Base-by-base conservation (phyloP, 2,888 invertebrate genomes). In the Hypolimnas misippus region DNA sequence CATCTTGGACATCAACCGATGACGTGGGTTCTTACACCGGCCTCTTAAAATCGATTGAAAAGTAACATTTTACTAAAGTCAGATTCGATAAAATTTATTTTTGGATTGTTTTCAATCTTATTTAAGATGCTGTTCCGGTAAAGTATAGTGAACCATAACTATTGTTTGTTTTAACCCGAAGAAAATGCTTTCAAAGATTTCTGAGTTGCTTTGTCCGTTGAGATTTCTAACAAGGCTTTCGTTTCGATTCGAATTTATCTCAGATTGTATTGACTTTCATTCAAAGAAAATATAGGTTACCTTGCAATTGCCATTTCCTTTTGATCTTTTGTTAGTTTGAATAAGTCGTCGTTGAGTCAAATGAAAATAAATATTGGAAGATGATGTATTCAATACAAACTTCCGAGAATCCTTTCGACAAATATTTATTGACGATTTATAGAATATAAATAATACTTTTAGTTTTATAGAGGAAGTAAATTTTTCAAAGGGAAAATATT, bases 201-300 rank as follows among this genome's bases (percentile, higher is more conserved):
- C 62, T 33, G 49, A 50, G 57, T 62, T 52, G 49, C 58, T 64
- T 69, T 68, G 64, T 69, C 64, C 68, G 38, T 58, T 44, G 62
- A 69, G 61, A 66, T 69, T 65, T 68, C 66, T 69, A 70, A 68
- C 69, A 65, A 62, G 68, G 51, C 66, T 69, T 68, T 68, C 68
- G 60, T 68, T 65, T 70, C 66, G 61, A 68, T 70, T 68, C 64
- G 61, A 70, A 70, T 68, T 66, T 69, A 64, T 68, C 58, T 62
- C 51, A 61, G 58, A 60, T 58, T 61, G 68, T 70, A 70, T 70
- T 61, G 63, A 59, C 64, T 70, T 66, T 49, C 57, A 61, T 59
- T 70, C 64, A 65, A 68, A 65, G 69, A 58, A 68, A 69, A 66
- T 63, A 65, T 66, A 66, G 58, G 68, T 63, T 66, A 66, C 54